Evolutionary conservation across 2,113 vertebrate genomes (phyloP), one percentile per base, ranked within the genome.

Genomic region (Macaca nemestrina): DNA sequence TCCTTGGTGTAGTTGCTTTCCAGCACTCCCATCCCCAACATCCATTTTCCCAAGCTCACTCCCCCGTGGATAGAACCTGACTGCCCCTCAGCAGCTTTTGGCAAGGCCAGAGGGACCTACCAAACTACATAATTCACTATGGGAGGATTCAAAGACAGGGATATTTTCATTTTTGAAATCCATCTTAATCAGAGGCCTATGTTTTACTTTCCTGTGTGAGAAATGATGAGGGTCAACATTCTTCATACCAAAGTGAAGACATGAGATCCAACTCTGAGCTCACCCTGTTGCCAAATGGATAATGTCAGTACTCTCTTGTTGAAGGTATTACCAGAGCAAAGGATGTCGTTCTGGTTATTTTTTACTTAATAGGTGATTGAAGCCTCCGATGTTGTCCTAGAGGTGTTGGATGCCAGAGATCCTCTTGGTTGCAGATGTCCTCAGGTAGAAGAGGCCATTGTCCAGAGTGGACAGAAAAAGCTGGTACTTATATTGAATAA

Each of bases 361-460:
- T 38, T 98, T 35, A 23, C 13, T 86, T 96, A 25, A 40, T 89
- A 99, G 99, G 99, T 99, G 30, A 99, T 99, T 10, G 99, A 99
- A 85, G 98, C 99, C 17, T 99, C 99, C 22, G 99, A 99, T 96
- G 98, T 99, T 25, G 92, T 99, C 55, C 86, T 99, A 48, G 99
- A 99, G 98, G 99, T 99, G 83, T 98, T 99, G n/a, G 99, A 99
- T 98, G 99, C 99, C 76, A 99, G 99, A 96, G 99, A 99, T 96
- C 99, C 99, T 35, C 97, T 99, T 96, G 99, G 99, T 11, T 99
- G 98, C 97, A 98, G 99, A 13, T 99, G 99, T 98, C 99, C 99
- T 96, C 99, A 99, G 92, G 97, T 99, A 84, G 99, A 99, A 96
- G 98, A 99, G 92, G 98, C 98, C 2, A 97, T 99, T 91, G 97